Base-by-base conservation (phyloP, 2,888 invertebrate genomes). In the Eretmocerus hayati region DNA sequence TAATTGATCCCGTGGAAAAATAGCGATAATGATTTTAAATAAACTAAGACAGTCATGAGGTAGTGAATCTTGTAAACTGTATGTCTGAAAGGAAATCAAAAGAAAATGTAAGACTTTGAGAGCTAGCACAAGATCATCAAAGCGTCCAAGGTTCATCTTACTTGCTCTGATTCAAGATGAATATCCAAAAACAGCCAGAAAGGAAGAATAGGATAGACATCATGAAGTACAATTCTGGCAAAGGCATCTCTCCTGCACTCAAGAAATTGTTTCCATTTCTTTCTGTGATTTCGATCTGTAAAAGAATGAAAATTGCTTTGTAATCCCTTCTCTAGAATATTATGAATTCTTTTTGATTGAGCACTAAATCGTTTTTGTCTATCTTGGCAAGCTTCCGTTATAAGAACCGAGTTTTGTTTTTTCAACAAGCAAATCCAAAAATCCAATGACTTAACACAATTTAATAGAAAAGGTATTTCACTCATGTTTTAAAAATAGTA, bases 201-300 rank as follows among this genome's bases (percentile, higher is more conserved):
- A 90, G 68, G 56, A 92, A 84, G 75, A 94, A 97, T 23, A 94
- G 72, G 3, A 93, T 72, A 0, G 93, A 85, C 85, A 95, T 89
- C 79, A 88, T 85, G 61, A 90, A 89, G 72, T 93, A 97, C 2
- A 99, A 73, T 0, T 87, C 83, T 0, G 97, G 97, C 26, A 96
- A 74, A 0, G 95, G 95, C 83, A 96, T 93, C 73, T 96, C 93
- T 1, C 96, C 96, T 1, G 95, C 96, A 2, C 95, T 94, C 30
- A 97, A 73, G 64, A 83, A 96, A 69, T 90, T 94, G 30, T 83
- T 83, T 42, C 79, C 78, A 65, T 93, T 91, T 62, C 84, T 87
- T 69, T 94, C 93, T 58, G 85, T 85, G 55, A 97, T 87, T 67
- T 87, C 82, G 56, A 94, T 80, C 90, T 92, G 48, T 37, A 49